These are phyloP conservation scores for Ectemnius lituratus DNA, from an alignment of 2,888 invertebrate species.

Conservation along the genomic window DNA sequence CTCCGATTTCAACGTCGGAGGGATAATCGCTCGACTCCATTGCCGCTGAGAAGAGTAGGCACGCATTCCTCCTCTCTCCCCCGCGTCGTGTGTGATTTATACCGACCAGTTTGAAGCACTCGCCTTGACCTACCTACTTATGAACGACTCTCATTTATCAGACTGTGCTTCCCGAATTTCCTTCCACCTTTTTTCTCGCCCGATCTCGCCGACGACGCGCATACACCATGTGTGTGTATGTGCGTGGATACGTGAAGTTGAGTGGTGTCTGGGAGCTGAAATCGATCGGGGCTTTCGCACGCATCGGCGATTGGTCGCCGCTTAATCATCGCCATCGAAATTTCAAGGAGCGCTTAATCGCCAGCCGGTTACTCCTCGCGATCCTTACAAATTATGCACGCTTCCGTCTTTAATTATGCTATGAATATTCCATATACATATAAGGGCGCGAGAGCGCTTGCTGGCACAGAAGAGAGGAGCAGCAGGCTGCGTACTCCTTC, in stretches of 20 bases:
- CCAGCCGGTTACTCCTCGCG: background rate
- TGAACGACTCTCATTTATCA: conserved; percentile 43
- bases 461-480: too few relatives aligned
- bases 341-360: conserved; percentile 12
- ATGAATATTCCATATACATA: conserved; percentile 46
- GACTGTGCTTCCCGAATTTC: conserved; percentile 35
- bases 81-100: conserved; percentile 42
- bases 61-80: conserved; percentile 26
- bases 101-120: conserved; percentile 42
- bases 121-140: conserved; percentile 58
- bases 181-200: conserved; percentile 1
- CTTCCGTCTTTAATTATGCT: conserved; percentile 36
- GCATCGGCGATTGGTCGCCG: background rate
- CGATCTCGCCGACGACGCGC: too few relatives aligned
- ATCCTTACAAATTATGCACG: conserved; percentile 11
- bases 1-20: conserved; percentile 44
- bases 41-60: conserved; percentile 34
- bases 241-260: too few relatives aligned
- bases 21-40: conserved; percentile 42
- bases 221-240: too few relatives aligned
- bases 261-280: too few relatives aligned
- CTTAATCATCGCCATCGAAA: conserved; percentile 7
- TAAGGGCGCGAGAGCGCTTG: background rate
- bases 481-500: too few relatives aligned
- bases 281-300: background rate